Conservation (phyloP, 2,113 vertebrate genomes). For the Corythornis cristatus region DNA sequence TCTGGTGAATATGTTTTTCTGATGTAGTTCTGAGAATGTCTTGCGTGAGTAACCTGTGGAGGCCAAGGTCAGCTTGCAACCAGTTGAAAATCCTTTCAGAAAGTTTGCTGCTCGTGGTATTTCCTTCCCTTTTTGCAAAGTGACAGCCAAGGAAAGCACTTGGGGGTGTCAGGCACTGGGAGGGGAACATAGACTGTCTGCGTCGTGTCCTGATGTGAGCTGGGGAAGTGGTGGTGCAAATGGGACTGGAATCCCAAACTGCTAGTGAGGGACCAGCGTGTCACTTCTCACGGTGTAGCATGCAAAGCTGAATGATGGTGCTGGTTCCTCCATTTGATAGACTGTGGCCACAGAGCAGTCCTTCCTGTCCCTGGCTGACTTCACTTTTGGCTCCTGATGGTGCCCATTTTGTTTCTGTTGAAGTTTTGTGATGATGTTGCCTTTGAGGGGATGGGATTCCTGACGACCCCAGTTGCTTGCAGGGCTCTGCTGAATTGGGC, state of each 20-base stretch:
- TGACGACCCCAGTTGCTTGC: not conserved
- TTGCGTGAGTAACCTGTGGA: rapidly evolving
- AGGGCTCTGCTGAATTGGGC: not conserved
- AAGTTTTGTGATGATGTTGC: not conserved
- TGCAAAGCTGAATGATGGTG: not conserved
- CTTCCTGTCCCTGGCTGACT: rapidly evolving
- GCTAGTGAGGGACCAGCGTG: rapidly evolving
- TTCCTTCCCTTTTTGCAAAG: not conserved
- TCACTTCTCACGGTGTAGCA: rapidly evolving
- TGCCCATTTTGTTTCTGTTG: not conserved
- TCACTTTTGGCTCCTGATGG: not conserved
- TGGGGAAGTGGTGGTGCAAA: not conserved
- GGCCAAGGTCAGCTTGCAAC: not conserved
- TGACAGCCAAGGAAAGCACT: not conserved
- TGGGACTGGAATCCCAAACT: not conserved
- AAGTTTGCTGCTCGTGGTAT: not conserved
- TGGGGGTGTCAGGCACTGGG: not conserved
- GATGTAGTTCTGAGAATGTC: not conserved
- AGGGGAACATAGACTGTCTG: not conserved
- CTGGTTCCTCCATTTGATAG: not conserved
- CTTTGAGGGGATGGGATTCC: not conserved
- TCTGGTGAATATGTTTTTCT: not conserved
- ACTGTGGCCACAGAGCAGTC: not conserved
- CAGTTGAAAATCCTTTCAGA: not conserved
- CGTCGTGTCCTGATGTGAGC: rapidly evolving